Evolutionary conservation across 2,113 vertebrate genomes (phyloP).

Genomic region (Pygoscelis adeliae): DNA sequence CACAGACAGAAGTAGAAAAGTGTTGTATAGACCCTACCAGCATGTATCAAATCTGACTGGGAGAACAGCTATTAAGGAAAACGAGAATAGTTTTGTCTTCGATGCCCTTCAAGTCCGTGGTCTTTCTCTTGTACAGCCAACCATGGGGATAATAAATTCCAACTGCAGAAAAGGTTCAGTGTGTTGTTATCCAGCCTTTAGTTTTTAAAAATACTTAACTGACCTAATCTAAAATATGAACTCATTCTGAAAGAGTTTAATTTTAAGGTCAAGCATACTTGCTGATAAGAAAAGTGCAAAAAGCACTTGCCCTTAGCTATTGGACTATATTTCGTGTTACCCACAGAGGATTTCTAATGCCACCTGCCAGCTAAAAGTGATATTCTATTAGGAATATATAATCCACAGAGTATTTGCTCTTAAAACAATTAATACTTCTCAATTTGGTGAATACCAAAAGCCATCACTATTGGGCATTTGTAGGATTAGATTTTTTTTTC

Average conservation of each 20-base stretch:
- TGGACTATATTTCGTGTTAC: not conserved
- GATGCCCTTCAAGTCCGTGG: not conserved
- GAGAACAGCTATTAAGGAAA: not conserved
- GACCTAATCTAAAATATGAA: constrained; percentile 22
- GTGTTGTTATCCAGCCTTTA: not conserved
- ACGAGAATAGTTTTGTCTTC: not conserved
- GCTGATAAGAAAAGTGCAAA: not conserved
- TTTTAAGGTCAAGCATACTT: constrained; percentile 6
- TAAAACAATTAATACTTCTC: not conserved
- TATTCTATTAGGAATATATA: not conserved
- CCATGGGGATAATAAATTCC: not conserved
- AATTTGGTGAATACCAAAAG: not conserved
- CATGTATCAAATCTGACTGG: not conserved
- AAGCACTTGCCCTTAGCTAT: not conserved
- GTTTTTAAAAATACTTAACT: constrained; percentile 22
- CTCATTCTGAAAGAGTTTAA: constrained; percentile 11
- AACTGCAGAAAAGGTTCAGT: not conserved
- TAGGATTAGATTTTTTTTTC: no score
- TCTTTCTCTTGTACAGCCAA: not conserved
- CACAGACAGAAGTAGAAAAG: not conserved
- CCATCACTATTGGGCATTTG: no score
- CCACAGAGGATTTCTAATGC: not conserved
- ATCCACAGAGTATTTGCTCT: not conserved
- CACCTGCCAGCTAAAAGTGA: not conserved
- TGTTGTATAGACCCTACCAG: not conserved